These are phyloP conservation scores for Aplysia californica DNA, from an alignment of 1,140 invertebrate genomes.

Conservation along the genomic window DNA sequence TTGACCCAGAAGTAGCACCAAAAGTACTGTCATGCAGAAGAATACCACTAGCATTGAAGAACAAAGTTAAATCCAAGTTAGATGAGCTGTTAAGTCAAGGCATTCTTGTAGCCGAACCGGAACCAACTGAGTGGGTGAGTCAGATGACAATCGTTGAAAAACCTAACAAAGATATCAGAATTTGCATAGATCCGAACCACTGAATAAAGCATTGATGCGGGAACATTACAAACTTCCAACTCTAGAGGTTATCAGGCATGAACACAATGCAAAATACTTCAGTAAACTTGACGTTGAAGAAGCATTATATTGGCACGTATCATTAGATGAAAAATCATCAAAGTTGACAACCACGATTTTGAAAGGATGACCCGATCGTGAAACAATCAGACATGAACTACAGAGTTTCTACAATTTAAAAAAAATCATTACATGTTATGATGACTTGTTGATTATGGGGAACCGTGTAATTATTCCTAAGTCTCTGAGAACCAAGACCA, in stretches of 20 bases:
- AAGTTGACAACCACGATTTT: conserved; percentile 48
- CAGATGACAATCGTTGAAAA: conserved; percentile 28
- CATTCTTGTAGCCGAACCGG: conserved; percentile 46
- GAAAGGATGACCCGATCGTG: conserved; percentile 33
- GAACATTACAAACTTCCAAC: conserved; percentile 10
- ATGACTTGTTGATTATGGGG: conserved; percentile 52
- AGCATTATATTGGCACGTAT: conserved; percentile 52
- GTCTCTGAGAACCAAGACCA: conserved; percentile 45
- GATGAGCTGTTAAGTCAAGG: not conserved
- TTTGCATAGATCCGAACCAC: conserved; percentile 27
- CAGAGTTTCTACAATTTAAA: conserved; percentile 37
- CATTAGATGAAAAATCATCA: conserved; percentile 43
- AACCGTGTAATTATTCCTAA: conserved; percentile 55
- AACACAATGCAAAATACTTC: conserved; percentile 38
- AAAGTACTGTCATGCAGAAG: not conserved
- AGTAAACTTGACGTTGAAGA: conserved; percentile 42
- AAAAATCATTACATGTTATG: conserved; percentile 41
- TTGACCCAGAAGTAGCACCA: not conserved
- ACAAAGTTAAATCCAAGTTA: conserved; percentile 1
- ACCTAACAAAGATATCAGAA: conserved; percentile 18
- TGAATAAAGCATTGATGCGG: conserved; percentile 15
- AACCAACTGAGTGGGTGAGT: conserved; percentile 43
- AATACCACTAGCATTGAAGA: not conserved
- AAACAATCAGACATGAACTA: not conserved
- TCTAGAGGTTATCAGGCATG: conserved; percentile 31